These are phyloP conservation scores for Chironomus tepperi DNA, from an alignment of 1,140 invertebrate species.

Conservation along the genomic window DNA sequence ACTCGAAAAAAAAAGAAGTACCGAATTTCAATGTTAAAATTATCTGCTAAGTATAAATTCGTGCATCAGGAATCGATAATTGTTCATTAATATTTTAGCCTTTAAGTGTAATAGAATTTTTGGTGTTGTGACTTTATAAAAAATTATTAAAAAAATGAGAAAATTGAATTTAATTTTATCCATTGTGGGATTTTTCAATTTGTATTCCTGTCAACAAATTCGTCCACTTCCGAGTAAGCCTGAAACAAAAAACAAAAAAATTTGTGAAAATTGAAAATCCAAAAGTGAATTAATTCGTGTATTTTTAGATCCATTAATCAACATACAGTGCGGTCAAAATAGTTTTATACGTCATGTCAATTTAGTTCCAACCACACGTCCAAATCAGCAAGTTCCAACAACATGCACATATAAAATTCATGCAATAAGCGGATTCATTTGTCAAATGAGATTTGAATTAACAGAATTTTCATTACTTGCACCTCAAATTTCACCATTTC, in stretches of 20 bases:
- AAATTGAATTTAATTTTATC: neutral
- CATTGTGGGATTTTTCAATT: neutral
- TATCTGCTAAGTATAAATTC: neutral
- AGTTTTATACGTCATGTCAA: neutral
- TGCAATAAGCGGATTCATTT: neutral
- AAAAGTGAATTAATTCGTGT: neutral
- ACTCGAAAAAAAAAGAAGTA: neutral
- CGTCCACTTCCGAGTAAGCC: neutral
- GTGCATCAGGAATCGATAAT: neutral
- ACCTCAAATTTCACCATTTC: constrained; percentile 38
- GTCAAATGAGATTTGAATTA: constrained; percentile 18
- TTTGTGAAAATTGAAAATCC: neutral
- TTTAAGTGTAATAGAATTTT: neutral
- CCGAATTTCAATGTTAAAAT: neutral
- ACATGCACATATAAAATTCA: neutral
- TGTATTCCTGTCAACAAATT: neutral
- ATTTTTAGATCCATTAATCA: neutral
- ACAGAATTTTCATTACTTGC: constrained; percentile 34
- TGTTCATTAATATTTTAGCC: constrained; percentile 14
- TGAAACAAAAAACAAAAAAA: neutral
- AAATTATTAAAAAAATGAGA: neutral
- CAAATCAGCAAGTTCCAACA: neutral
- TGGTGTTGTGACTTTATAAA: neutral
- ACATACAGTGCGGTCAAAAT: neutral
- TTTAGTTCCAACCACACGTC: neutral